phyloP scores from a whole-genome alignment of 1,140 invertebrate species.

The Drosophila sturtevanti region DNA sequence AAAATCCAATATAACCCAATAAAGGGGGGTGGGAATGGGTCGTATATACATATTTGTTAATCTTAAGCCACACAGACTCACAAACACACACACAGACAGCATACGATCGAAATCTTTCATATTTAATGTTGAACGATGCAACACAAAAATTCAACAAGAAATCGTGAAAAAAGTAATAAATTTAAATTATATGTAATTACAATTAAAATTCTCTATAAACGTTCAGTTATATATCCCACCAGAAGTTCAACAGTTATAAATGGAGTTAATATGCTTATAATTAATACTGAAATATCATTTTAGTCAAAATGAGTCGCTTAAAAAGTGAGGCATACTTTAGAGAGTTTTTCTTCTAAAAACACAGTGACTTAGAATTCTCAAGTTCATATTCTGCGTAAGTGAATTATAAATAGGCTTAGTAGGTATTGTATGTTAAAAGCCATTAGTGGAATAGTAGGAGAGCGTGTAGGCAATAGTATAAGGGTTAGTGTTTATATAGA shows the following conservation, averaged over 20 bases:
- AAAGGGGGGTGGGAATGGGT: constrained; percentile 39
- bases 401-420: no score
- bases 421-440: no score
- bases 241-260: not conserved
- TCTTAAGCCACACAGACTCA: constrained; percentile 42
- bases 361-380: no score
- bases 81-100: constrained; percentile 14
- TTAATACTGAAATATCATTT: no score
- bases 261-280: not conserved
- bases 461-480: no score
- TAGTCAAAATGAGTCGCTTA: no score
- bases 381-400: no score
- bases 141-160: constrained; percentile 50
- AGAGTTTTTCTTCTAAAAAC: no score
- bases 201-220: not conserved
- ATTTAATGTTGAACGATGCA: constrained; percentile 60
- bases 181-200: constrained; percentile 49
- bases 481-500: no score
- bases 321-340: no score
- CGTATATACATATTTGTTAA: constrained; percentile 63
- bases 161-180: constrained; percentile 54
- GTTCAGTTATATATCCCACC: no score
- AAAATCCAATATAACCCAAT: constrained; percentile 31
- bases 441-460: no score
- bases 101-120: constrained; percentile 59